Conservation (phyloP, 64 coral and sea anemone species). For the Actinia equina region DNA sequence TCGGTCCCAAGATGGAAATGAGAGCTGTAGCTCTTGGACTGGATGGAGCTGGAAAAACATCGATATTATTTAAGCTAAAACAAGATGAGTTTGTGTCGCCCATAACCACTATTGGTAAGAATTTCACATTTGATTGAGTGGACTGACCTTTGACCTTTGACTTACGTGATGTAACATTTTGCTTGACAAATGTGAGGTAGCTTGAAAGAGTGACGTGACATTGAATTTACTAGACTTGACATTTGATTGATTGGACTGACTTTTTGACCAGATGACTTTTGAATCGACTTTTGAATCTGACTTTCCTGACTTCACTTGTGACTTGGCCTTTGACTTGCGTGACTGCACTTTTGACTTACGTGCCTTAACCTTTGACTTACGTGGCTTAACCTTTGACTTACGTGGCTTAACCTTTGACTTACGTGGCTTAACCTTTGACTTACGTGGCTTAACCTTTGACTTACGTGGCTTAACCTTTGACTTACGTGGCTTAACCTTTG, state of each 20-base stretch:
- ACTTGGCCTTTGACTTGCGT: too few relatives aligned
- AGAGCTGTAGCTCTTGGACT: conserved; percentile 88
- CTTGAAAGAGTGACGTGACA: neutral
- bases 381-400: too few relatives aligned
- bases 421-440: too few relatives aligned
- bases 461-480: too few relatives aligned
- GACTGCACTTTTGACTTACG: neutral
- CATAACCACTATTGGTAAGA: conserved; percentile 96
- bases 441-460: too few relatives aligned
- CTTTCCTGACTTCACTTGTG: too few relatives aligned
- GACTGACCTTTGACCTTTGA: neutral
- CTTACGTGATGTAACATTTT: neutral
- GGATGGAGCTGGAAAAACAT: conserved; percentile 98
- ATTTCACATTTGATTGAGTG: neutral
- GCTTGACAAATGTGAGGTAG: neutral
- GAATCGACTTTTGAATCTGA: too few relatives aligned
- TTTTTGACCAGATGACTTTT: too few relatives aligned
- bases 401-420: too few relatives aligned
- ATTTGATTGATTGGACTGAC: too few relatives aligned
- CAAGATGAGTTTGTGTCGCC: conserved; percentile 97
- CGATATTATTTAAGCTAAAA: conserved; percentile 98
- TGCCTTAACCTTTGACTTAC: too few relatives aligned
- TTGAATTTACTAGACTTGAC: neutral
- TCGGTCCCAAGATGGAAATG: conserved; percentile 99
- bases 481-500: too few relatives aligned